Evolutionary conservation across 1,140 invertebrate species (phyloP).

Genomic region (Hetaerina americana): DNA sequence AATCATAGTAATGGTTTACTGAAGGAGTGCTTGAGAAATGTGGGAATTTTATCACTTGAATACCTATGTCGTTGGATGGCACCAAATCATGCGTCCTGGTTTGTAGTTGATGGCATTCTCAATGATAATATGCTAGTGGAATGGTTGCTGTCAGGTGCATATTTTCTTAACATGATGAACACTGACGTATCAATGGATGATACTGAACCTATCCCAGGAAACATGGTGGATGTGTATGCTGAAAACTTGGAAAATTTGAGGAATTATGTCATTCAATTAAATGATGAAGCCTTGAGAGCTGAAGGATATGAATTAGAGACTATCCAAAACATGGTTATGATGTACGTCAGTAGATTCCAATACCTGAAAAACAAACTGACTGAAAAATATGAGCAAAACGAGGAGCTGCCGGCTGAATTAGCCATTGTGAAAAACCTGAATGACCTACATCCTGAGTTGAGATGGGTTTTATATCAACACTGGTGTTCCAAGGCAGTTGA

Average conservation of each 20-base stretch:
- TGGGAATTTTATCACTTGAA: neutral
- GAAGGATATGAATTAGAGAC: neutral
- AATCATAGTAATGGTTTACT: neutral
- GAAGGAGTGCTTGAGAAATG: neutral
- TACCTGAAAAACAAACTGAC: neutral
- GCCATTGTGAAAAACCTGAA: neutral
- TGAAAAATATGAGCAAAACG: neutral
- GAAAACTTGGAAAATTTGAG: neutral
- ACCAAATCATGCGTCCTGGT: neutral
- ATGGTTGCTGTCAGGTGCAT: neutral
- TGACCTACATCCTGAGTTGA: neutral
- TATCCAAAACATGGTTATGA: neutral
- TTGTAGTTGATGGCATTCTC: neutral
- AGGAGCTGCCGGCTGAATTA: neutral
- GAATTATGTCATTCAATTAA: neutral
- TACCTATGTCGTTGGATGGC: neutral
- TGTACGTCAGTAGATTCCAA: neutral
- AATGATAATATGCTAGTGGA: neutral
- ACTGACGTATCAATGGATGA: neutral
- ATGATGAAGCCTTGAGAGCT: neutral
- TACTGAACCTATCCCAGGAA: neutral
- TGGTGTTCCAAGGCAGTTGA: neutral
- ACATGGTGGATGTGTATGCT: neutral
- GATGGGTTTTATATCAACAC: neutral
- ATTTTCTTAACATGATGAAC: too few relatives aligned